A percentile compares a stretch with the other conserved stretches of the same genome.
phyloP scores from a whole-genome alignment of 2,113 vertebrate species.

The Vombatus ursinus region DNA sequence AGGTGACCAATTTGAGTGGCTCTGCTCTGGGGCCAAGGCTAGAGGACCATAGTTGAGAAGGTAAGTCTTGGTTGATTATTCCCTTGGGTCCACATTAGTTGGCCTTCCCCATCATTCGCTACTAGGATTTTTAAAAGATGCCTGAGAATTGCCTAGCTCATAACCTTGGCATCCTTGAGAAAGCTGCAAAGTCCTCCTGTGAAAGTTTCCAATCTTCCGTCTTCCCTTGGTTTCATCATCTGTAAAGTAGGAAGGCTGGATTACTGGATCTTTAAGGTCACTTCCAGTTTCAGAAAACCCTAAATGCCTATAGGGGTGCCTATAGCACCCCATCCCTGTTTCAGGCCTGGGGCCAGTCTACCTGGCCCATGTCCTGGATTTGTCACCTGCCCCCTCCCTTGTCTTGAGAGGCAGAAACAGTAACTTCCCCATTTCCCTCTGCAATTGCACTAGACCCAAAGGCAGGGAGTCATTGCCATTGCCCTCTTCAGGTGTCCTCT shows the following conservation, averaged over 20 bases:
- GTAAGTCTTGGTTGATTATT: neutral
- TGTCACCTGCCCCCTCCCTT: neutral
- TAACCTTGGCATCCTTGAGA: neutral
- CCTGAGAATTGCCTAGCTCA: neutral
- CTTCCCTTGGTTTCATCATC: neutral
- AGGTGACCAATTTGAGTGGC: neutral
- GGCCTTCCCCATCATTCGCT: neutral
- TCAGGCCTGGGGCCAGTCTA: neutral
- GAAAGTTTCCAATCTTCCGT: neutral
- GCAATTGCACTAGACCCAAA: neutral
- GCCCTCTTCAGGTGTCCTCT: neutral
- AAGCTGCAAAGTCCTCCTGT: neutral
- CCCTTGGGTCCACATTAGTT: neutral
- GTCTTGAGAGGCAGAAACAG: neutral
- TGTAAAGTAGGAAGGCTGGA: neutral
- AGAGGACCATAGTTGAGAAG: neutral
- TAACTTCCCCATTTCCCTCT: neutral
- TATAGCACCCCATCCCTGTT: neutral
- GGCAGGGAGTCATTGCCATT: neutral
- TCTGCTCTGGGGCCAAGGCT: neutral
- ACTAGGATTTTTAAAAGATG: neutral
- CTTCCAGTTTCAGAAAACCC: slow-evolving; percentile 32
- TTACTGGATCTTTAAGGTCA: neutral
- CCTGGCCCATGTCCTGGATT: neutral
- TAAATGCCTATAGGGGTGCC: neutral